These are phyloP conservation scores for Drosophila bipectinata DNA, from an alignment of 1,140 invertebrate genomes.

Conservation along the genomic window DNA sequence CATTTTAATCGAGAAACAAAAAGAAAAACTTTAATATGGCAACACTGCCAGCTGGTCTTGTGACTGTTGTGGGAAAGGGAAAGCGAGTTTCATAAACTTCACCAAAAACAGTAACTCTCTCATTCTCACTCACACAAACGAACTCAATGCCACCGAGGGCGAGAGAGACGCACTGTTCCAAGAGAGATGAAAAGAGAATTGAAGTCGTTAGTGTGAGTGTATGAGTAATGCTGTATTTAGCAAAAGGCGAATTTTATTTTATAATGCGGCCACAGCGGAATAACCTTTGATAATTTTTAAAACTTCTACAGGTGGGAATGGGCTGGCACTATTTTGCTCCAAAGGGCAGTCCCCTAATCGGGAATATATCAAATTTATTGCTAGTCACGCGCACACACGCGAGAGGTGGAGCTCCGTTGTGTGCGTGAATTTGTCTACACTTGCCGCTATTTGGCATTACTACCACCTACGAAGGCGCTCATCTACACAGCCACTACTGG, in stretches of 20 bases:
- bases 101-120: slow-evolving; percentile 61
- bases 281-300: neutral
- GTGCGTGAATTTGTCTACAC: slow-evolving; percentile 44
- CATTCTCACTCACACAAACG: slow-evolving; percentile 22
- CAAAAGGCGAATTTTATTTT: slow-evolving; percentile 56
- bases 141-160: slow-evolving; percentile 32
- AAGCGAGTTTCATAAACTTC: slow-evolving; percentile 68
- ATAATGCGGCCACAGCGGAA: slow-evolving; percentile 51
- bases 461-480: slow-evolving; percentile 49
- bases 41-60: slow-evolving; percentile 67
- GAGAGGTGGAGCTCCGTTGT: slow-evolving; percentile 1
- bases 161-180: slow-evolving; percentile 48
- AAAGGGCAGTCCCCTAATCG: slow-evolving; percentile 21
- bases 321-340: slow-evolving; percentile 16
- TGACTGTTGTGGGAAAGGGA: slow-evolving; percentile 71
- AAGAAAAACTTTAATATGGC: slow-evolving; percentile 57
- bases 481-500: slow-evolving; percentile 30
- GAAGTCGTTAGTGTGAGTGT: slow-evolving; percentile 28
- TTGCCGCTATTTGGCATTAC: slow-evolving; percentile 49
- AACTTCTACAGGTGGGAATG: slow-evolving; percentile 24
- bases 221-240: slow-evolving; percentile 74
- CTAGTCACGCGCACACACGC: slow-evolving; percentile 66
- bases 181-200: slow-evolving; percentile 12
- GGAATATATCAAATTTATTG: slow-evolving; percentile 45
- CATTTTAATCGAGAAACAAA: neutral